Evolutionary conservation across 2,113 vertebrate species (phyloP).

Genomic region (Emydocephalus ijimae): DNA sequence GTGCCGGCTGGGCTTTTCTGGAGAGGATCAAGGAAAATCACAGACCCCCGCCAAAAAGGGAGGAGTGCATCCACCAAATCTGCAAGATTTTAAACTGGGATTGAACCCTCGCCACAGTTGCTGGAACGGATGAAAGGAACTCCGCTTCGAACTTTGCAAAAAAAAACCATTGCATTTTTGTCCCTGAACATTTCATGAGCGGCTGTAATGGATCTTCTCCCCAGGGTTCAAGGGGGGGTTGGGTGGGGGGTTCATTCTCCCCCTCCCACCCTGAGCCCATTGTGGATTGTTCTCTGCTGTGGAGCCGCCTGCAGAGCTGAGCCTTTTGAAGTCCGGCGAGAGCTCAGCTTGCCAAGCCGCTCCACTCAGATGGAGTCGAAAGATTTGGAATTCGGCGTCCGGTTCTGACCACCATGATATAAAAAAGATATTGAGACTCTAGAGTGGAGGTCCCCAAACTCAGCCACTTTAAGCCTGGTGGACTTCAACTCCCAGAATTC

Average conservation of each 20-base stretch:
- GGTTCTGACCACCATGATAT: neutral
- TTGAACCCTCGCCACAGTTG: neutral
- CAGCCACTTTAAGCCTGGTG: no score
- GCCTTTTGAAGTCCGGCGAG: neutral
- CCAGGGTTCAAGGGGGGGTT: neutral
- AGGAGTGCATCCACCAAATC: neutral
- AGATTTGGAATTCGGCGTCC: no score
- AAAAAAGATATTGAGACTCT: neutral
- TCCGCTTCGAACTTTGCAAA: neutral
- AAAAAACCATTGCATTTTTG: neutral
- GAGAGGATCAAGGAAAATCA: neutral
- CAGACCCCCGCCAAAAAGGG: neutral
- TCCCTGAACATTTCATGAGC: neutral
- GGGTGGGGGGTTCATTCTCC: neutral
- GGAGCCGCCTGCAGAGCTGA: neutral
- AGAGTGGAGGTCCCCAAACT: no score
- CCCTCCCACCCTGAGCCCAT: neutral
- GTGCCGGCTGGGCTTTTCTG: no score
- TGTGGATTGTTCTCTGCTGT: neutral
- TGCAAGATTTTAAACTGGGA: neutral
- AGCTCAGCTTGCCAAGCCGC: neutral
- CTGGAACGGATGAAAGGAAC: accelerated
- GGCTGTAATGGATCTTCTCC: neutral
- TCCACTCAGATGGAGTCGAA: neutral
- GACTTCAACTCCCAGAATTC: no score